Evolutionary conservation across 1,140 invertebrate species (phyloP).

Genomic region (Coelopa frigida): DNA sequence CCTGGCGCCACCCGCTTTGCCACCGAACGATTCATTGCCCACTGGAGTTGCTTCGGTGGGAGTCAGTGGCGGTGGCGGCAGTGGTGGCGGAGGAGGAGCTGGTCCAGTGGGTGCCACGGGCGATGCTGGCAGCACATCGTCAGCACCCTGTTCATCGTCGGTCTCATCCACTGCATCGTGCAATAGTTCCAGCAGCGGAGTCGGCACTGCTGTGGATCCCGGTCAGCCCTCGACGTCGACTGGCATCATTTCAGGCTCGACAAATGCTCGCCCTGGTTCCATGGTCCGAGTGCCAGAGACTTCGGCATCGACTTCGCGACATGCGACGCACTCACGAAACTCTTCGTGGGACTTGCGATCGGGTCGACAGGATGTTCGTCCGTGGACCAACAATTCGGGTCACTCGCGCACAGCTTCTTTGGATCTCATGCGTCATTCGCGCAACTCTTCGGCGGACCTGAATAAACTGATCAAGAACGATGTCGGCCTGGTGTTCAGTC

Average conservation of each 20-base stretch:
- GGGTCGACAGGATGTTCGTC: slow-evolving; percentile 22
- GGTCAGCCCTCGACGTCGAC: slow-evolving; percentile 20
- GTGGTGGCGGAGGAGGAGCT: background rate
- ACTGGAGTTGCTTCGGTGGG: slow-evolving; percentile 6
- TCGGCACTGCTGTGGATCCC: slow-evolving; percentile 11
- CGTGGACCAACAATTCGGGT: slow-evolving; percentile 36
- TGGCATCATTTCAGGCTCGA: slow-evolving; percentile 4
- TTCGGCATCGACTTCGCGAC: slow-evolving; percentile 18
- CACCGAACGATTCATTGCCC: slow-evolving; percentile 29
- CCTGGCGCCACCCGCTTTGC: slow-evolving; percentile 78
- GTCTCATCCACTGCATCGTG: slow-evolving; percentile 34
- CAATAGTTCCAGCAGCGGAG: slow-evolving; percentile 2
- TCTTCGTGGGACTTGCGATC: slow-evolving; percentile 71
- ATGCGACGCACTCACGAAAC: slow-evolving; percentile 60
- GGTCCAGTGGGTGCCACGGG: background rate
- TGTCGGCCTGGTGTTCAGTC: slow-evolving; percentile 59
- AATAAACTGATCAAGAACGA: slow-evolving; percentile 69
- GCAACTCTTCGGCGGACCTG: slow-evolving; percentile 70
- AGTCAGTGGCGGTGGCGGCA: slow-evolving; percentile 2
- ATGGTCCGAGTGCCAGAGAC: slow-evolving; percentile 50
- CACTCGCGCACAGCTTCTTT: slow-evolving; percentile 79
- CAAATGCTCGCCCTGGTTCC: slow-evolving; percentile 44
- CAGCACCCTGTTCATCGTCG: too few relatives aligned
- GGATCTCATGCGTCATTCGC: slow-evolving; percentile 64
- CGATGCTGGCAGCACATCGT: too few relatives aligned